A percentile compares a stretch with the other conserved stretches of the same genome.
These are phyloP conservation scores for Sebastes cheni DNA, from an alignment of 2,797 vertebrate genomes.

Conservation along the genomic window DNA sequence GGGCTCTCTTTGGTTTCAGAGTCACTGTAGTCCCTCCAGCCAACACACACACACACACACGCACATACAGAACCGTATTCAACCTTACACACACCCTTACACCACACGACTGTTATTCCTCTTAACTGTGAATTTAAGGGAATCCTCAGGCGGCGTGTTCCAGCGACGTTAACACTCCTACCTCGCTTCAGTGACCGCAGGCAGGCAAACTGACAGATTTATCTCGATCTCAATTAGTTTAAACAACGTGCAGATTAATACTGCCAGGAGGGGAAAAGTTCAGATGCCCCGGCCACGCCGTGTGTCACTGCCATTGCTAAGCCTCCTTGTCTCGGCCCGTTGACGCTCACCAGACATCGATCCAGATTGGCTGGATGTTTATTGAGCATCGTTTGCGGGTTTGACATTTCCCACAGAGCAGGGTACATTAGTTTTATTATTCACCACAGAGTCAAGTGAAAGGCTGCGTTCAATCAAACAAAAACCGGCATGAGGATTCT, in stretches of 20 bases:
- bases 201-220: conserved; percentile 61
- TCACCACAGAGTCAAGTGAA: conserved; percentile 53
- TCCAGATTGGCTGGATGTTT: conserved; percentile 58
- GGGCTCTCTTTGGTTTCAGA: conserved; percentile 72
- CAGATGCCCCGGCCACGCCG: conserved; percentile 19
- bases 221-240: conserved; percentile 49
- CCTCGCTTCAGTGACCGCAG: conserved; percentile 31
- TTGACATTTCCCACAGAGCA: conserved; percentile 62
- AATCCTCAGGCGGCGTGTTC: conserved; percentile 45
- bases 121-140: conserved; percentile 50
- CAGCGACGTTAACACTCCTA: conserved; percentile 43
- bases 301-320: conserved; percentile 31
- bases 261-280: conserved; percentile 53
- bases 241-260: conserved; percentile 52
- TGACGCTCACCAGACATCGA: conserved; percentile 64
- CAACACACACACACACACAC: conserved; percentile 35
- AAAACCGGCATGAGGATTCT: conserved; percentile 28
- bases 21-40: conserved; percentile 70
- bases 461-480: conserved; percentile 68
- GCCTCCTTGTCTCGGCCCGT: conserved; percentile 18
- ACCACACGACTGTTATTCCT: conserved; percentile 49
- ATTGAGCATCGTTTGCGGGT: conserved; percentile 45
- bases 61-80: conserved; percentile 13
- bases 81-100: conserved; percentile 40
- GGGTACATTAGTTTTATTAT: conserved; percentile 59